Conservation (phyloP, 2,888 invertebrate genomes). For the Saturnia japonica region DNA sequence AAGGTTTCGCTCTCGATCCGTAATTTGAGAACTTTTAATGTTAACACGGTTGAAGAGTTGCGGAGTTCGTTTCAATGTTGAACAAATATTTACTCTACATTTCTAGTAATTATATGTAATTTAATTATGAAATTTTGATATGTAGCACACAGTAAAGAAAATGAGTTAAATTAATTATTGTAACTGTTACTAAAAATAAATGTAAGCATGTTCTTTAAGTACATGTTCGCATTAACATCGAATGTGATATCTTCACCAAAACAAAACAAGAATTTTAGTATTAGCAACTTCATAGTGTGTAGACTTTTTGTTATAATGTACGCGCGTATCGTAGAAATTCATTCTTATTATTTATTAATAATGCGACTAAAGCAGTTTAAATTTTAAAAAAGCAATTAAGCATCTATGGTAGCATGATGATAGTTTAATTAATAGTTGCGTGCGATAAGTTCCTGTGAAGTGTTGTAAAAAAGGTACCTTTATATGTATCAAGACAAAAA, state of each 20-base stretch:
- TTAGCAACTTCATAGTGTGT: too few species aligned
- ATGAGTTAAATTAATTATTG: not conserved
- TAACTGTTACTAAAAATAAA: not conserved
- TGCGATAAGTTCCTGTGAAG: not conserved
- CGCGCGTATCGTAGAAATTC: too few species aligned
- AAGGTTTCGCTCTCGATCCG: slow-evolving; percentile 6
- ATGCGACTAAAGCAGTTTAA: too few species aligned
- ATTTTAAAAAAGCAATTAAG: too few species aligned
- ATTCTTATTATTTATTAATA: too few species aligned
- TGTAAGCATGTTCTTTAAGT: not conserved
- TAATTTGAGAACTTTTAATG: slow-evolving; percentile 10
- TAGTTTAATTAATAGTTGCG: not conserved
- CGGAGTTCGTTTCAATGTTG: not conserved
- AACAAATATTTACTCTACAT: slow-evolving; percentile 2
- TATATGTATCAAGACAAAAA: not conserved
- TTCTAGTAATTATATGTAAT: not conserved
- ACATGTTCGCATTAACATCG: too few species aligned
- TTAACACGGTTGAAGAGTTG: slow-evolving; percentile 8
- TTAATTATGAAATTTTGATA: not conserved
- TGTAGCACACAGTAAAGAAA: not conserved
- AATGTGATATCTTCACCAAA: too few species aligned
- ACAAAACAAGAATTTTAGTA: too few species aligned
- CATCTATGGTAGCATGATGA: not conserved
- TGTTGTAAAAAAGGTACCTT: not conserved
- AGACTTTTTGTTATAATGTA: too few species aligned